phyloP scores from a whole-genome alignment of 2,888 invertebrate genomes.

The Brachyptera risi region DNA sequence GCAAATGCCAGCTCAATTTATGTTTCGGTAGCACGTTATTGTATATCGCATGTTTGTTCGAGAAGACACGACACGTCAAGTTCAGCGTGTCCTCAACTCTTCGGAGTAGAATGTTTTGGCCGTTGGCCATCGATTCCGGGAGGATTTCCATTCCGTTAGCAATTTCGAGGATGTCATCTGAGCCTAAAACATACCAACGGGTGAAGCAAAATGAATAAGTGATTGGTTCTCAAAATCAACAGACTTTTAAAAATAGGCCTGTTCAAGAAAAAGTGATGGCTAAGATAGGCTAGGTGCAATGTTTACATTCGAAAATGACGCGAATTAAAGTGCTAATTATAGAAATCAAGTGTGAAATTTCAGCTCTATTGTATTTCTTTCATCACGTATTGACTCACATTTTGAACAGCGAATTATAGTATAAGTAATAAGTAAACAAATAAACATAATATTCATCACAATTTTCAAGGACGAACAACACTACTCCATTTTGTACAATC shows the following conservation, averaged over 20 bases:
- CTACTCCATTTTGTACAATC: too few species aligned
- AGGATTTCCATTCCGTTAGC: slow-evolving; percentile 34
- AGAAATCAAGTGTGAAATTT: too few species aligned
- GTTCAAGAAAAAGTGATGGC: too few species aligned
- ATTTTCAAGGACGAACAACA: not conserved
- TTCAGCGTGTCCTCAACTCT: slow-evolving; percentile 39
- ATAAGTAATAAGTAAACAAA: slow-evolving; percentile 10
- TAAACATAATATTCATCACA: slow-evolving; percentile 15
- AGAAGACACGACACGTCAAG: slow-evolving; percentile 36
- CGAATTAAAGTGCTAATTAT: too few species aligned
- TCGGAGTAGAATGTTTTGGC: slow-evolving; percentile 34
- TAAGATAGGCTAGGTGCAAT: too few species aligned
- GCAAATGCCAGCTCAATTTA: slow-evolving; percentile 21
- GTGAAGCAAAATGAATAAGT: too few species aligned
- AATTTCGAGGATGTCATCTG: slow-evolving; percentile 23
- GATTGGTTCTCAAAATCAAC: too few species aligned
- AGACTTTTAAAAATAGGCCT: too few species aligned
- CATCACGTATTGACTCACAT: slow-evolving; percentile 13
- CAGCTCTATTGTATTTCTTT: too few species aligned
- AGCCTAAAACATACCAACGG: too few species aligned
- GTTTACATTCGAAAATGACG: too few species aligned
- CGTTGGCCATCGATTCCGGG: slow-evolving; percentile 33
- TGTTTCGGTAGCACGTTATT: slow-evolving; percentile 3
- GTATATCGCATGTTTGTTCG: too few species aligned
- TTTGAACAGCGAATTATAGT: slow-evolving; percentile 6